A percentile compares a stretch with the other conserved stretches of the same genome.
Conservation (phyloP, 92 coral and sea anemone species). For the Porites rus region DNA sequence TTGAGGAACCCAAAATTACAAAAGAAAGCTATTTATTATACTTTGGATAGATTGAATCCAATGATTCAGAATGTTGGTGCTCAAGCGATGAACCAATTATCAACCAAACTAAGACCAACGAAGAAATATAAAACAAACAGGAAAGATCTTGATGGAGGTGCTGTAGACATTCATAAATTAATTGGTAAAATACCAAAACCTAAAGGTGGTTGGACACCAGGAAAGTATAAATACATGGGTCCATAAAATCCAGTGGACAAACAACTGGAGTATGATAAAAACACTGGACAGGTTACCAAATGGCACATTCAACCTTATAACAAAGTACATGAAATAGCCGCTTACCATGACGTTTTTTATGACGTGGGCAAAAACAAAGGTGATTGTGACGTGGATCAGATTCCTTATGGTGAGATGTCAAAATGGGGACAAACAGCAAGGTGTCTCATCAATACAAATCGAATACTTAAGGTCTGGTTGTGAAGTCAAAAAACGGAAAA, state of each 20-base stretch:
- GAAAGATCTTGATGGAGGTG: no score
- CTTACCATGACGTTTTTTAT: no score
- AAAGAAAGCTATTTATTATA: no score
- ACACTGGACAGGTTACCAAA: slow-evolving; percentile 21
- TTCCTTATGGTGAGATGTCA: no score
- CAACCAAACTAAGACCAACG: no score
- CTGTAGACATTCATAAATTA: slow-evolving; percentile 5
- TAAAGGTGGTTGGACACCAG: slow-evolving; percentile 1
- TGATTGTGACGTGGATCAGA: slow-evolving; percentile 4
- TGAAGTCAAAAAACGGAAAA: slow-evolving; percentile 11
- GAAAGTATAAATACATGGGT: slow-evolving; percentile 9
- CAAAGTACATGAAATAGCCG: slow-evolving; percentile 32
- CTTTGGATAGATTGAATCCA: no score
- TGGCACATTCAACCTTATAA: slow-evolving; percentile 39
- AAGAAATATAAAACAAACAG: no score
- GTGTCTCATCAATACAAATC: slow-evolving; percentile 12
- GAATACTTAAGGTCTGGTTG: slow-evolving; percentile 19
- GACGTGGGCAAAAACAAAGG: no score
- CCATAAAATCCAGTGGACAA: slow-evolving; percentile 8
- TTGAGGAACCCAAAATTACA: no score
- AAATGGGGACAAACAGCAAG: slow-evolving; percentile 3
- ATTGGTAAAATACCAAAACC: slow-evolving; percentile 24
- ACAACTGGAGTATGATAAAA: slow-evolving; percentile 14
- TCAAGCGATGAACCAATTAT: no score
- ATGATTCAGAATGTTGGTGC: no score